These are phyloP conservation scores for Anthophora plumipes DNA, from an alignment of 2,888 invertebrate genomes.

Conservation along the genomic window DNA sequence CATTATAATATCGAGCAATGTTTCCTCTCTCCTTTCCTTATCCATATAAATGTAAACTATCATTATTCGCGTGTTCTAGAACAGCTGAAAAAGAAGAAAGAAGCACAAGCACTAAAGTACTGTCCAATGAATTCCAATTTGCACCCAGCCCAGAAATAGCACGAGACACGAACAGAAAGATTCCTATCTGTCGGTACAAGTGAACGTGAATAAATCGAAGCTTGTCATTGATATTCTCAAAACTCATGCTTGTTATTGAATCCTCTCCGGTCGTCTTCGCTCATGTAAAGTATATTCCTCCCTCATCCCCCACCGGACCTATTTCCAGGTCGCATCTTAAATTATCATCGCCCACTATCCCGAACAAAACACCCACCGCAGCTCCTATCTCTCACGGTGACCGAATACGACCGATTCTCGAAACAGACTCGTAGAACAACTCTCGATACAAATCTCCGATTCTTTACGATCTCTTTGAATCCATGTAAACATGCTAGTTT, in stretches of 20 bases:
- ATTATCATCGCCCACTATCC: conserved; percentile 1
- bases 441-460: conserved; percentile 53
- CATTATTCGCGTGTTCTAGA: too few species aligned
- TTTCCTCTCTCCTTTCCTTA: too few species aligned
- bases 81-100: too few species aligned
- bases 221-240: not conserved
- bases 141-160: too few species aligned
- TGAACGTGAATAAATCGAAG: too few species aligned
- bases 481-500: conserved; percentile 54
- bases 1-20: too few species aligned
- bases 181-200: not conserved
- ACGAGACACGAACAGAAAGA: not conserved
- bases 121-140: too few species aligned
- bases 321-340: conserved; percentile 1
- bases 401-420: conserved; percentile 21
- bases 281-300: not conserved
- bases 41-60: too few species aligned
- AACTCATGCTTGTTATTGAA: not conserved
- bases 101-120: too few species aligned
- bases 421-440: conserved; percentile 21
- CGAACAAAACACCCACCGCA: not conserved
- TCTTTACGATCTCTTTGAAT: conserved; percentile 42
- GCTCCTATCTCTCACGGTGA: not conserved
- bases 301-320: not conserved
- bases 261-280: too few species aligned